phyloP scores from a whole-genome alignment of 2,888 invertebrate species.

The Andrena minutula region DNA sequence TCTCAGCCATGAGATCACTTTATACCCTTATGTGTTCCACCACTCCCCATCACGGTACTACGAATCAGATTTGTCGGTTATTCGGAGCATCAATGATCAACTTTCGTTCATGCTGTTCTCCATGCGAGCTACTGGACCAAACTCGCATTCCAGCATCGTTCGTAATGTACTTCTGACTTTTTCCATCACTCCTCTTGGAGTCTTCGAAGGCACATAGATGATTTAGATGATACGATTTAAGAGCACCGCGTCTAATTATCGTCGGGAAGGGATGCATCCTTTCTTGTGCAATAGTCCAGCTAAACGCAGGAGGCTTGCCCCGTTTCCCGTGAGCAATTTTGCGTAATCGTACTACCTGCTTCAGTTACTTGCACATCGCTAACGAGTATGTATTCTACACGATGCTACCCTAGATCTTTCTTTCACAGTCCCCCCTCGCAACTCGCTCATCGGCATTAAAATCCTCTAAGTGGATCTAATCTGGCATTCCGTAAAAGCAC shows the following conservation, averaged over 20 bases:
- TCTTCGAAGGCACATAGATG: background rate
- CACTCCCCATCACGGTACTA: background rate
- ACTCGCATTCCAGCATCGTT: background rate
- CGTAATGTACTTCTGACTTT: background rate
- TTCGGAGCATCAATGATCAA: slow-evolving; percentile 36
- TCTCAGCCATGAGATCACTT: slow-evolving; percentile 57
- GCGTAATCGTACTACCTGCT: slow-evolving; percentile 74
- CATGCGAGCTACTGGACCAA: background rate
- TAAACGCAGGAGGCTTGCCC: slow-evolving; percentile 72
- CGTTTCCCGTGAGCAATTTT: slow-evolving; percentile 81
- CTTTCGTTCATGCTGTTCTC: background rate
- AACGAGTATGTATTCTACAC: slow-evolving; percentile 59
- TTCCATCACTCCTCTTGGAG: background rate
- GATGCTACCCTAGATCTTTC: slow-evolving; percentile 35
- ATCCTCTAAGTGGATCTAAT: slow-evolving; percentile 5
- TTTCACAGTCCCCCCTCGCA: slow-evolving; percentile 21
- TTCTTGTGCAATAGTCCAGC: slow-evolving; percentile 69
- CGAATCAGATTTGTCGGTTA: slow-evolving; percentile 26
- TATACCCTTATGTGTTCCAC: slow-evolving; percentile 18
- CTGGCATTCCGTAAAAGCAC: background rate
- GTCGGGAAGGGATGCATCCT: slow-evolving; percentile 64
- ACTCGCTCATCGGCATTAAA: slow-evolving; percentile 7
- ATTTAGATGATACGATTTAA: slow-evolving; percentile 3
- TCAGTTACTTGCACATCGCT: slow-evolving; percentile 49
- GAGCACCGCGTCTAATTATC: slow-evolving; percentile 17